These are phyloP conservation scores for Conger conger DNA, from an alignment of 2,113 vertebrate species.

Conservation along the genomic window DNA sequence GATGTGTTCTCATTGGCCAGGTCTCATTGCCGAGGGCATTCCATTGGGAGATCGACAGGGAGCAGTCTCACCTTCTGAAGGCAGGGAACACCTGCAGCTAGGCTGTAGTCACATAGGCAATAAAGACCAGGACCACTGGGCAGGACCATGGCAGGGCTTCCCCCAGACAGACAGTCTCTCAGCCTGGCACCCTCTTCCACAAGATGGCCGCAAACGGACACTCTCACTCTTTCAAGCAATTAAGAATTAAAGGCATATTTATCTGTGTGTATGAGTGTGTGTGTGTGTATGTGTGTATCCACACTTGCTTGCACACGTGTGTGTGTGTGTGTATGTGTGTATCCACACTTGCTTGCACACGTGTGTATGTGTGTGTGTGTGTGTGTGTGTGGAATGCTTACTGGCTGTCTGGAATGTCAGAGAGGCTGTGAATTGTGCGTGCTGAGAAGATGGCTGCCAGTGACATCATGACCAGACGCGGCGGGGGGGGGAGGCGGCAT, in stretches of 20 bases:
- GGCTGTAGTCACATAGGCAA: neutral
- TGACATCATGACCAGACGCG: too few species aligned
- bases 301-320: too few species aligned
- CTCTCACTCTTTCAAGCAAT: neutral
- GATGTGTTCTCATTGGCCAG: neutral
- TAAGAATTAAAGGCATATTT: neutral
- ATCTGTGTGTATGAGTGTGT: too few species aligned
- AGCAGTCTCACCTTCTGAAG: neutral
- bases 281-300: too few species aligned
- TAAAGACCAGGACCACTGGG: neutral
- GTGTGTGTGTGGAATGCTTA: too few species aligned
- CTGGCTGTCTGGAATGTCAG: too few species aligned
- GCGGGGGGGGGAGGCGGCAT: neutral
- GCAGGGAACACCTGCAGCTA: neutral
- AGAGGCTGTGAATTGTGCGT: too few species aligned
- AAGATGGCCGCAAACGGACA: neutral
- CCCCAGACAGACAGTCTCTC: neutral
- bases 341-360: too few species aligned
- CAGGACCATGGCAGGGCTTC: neutral
- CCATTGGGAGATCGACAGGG: neutral
- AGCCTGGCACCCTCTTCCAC: neutral
- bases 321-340: too few species aligned
- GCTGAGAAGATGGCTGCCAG: too few species aligned
- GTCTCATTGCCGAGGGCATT: neutral
- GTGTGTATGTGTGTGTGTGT: too few species aligned